Evolutionary conservation across 2,888 invertebrate species (phyloP), one percentile per base, ranked within the genome.

Genomic region (Incurvaria masculella): DNA sequence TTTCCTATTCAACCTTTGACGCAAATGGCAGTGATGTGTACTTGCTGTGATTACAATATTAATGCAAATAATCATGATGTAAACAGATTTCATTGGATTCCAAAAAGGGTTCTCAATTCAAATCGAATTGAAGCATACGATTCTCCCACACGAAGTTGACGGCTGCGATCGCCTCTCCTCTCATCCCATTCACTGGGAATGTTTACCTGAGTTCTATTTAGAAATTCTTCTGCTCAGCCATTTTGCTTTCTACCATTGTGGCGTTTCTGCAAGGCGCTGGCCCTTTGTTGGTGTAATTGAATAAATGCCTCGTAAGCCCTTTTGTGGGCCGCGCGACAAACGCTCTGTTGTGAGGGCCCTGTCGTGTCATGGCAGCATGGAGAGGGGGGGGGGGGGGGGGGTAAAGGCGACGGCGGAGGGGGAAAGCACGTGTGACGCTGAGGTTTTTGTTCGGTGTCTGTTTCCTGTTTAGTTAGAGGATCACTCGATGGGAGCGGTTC

Each of bases 271-370:
- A 40, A 49, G 68, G 62, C 65, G 64, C 66, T 65, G 62, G 59
- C 60, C 61, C 61, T 69, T 76, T 76, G 74, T 76, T 65, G 63
- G 63, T 61, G 58, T 78, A 78, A 78, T 78, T 76, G 74, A 76
- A 76, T 76, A 75, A 76, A 73, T 71, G 68, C 67, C 62, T 65
- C 65, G 63, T 63, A 60, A 60, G 56, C 57, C 57, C 63, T 62
- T 65, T 69, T 68, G 61, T 61, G 17, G 39, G 23, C 4, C 23
- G 23, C 4, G 23, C 23, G 23, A 23, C 23, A 23, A 23, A 6
- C 23, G 23, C 23, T 23, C 23, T 23, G 23, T 10, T 23, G 23
- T 23, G 23, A 23, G 10, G 23, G 4, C 23, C 10, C 23, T 23
- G 23, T 23, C 23, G 11, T 40, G n/a, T 40, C 21, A 45, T 23